phyloP scores from a whole-genome alignment of 2,797 vertebrate species.

The Vespertilio murinus region DNA sequence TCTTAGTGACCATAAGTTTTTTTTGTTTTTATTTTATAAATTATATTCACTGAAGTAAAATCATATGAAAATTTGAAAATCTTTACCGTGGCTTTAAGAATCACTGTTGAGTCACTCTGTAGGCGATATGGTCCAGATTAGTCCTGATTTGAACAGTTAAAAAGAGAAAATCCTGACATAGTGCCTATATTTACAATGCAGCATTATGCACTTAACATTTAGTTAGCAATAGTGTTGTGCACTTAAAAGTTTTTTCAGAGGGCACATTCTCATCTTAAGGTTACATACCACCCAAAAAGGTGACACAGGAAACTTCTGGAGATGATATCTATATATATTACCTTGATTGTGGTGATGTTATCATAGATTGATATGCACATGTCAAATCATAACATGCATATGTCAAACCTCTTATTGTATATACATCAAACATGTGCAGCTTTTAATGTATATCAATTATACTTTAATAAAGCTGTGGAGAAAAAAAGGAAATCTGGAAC shows the following conservation, averaged over 20 bases:
- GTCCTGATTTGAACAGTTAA: background rate
- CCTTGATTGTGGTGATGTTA: background rate
- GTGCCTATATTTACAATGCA: background rate
- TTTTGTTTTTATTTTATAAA: constrained; percentile 21
- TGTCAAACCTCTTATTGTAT: background rate
- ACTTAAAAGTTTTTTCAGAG: background rate
- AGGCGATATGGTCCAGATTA: background rate
- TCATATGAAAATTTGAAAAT: background rate
- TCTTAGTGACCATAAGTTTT: background rate
- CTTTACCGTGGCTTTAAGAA: background rate
- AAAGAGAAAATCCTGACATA: background rate
- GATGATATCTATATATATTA: background rate
- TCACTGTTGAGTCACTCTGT: background rate
- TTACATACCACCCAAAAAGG: background rate
- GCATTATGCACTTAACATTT: background rate
- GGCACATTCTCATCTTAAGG: background rate
- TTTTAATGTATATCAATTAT: background rate
- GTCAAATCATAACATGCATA: background rate
- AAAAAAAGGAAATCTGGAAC: background rate
- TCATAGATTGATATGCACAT: background rate
- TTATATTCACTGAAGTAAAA: background rate
- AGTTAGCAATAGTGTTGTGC: background rate
- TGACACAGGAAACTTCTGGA: background rate
- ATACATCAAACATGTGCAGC: background rate
- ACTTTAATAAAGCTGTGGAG: background rate